A percentile compares a stretch with the other conserved stretches of the same genome.
Conservation (phyloP, 2,888 invertebrate species). For the Nomada hirtipes region DNA sequence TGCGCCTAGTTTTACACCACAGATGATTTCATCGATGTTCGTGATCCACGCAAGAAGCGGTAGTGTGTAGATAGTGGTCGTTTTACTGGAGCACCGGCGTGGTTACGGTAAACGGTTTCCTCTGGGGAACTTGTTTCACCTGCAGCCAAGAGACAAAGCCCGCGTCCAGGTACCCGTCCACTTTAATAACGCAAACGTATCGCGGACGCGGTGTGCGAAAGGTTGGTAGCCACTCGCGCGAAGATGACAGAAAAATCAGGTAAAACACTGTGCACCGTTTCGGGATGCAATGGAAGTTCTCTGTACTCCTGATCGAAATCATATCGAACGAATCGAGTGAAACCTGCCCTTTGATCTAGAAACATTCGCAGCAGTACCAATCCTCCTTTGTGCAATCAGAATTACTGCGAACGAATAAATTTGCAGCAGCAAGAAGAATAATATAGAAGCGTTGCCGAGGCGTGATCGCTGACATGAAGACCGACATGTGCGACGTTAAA, state of each 20-base stretch:
- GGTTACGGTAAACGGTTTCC: slow-evolving; percentile 7
- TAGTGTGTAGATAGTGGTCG: not conserved
- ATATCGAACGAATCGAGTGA: not conserved
- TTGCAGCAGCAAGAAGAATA: not conserved
- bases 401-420: too few relatives aligned
- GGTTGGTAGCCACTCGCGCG: too few relatives aligned
- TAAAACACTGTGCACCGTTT: not conserved
- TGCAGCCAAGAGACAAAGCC: slow-evolving; percentile 4
- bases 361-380: too few relatives aligned
- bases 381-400: too few relatives aligned
- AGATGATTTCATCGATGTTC: not conserved
- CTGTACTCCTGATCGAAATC: not conserved
- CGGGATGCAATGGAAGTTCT: not conserved
- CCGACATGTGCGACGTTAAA: slow-evolving; percentile 53
- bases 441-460: not conserved
- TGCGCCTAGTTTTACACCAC: not conserved
- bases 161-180: not conserved
- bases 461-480: slow-evolving; percentile 36
- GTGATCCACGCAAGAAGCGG: not conserved
- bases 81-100: not conserved
- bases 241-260: too few relatives aligned
- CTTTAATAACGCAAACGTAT: too few relatives aligned
- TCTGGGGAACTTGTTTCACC: slow-evolving; percentile 24
- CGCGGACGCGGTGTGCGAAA: too few relatives aligned
- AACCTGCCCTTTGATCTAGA: not conserved